Evolutionary conservation across 2,113 vertebrate species (phyloP).

Genomic region (Camelus bactrianus): DNA sequence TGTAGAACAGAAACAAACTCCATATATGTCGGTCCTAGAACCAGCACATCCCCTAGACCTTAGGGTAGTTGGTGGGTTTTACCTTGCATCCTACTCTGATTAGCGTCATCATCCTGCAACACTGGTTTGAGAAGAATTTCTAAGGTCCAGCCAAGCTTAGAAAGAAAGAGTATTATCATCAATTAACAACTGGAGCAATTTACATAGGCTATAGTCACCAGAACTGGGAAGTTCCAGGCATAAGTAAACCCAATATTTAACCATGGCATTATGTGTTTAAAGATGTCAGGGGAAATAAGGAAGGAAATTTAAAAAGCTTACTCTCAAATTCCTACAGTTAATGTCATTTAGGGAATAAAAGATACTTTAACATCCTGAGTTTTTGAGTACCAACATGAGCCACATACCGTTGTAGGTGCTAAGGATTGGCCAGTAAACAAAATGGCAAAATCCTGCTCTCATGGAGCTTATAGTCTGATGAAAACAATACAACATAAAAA

Average conservation of each 20-base stretch:
- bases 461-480: background rate
- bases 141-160: background rate
- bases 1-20: background rate
- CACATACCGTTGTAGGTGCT: background rate
- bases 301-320: background rate
- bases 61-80: background rate
- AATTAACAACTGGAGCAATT: background rate
- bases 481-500: background rate
- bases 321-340: background rate
- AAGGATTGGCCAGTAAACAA: background rate
- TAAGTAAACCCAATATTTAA: background rate
- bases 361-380: background rate
- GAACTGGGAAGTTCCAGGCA: background rate
- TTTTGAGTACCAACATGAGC: background rate
- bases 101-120: background rate
- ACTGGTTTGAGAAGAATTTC: slow-evolving; percentile 13
- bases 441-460: background rate
- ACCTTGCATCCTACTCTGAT: background rate
- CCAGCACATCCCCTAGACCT: background rate
- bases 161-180: background rate
- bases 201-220: background rate
- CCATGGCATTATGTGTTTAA: background rate
- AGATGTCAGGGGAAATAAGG: background rate
- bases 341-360: background rate
- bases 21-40: background rate